These are phyloP conservation scores for Caenorhabditis latens DNA, from an alignment of 1,140 invertebrate species.

Conservation along the genomic window DNA sequence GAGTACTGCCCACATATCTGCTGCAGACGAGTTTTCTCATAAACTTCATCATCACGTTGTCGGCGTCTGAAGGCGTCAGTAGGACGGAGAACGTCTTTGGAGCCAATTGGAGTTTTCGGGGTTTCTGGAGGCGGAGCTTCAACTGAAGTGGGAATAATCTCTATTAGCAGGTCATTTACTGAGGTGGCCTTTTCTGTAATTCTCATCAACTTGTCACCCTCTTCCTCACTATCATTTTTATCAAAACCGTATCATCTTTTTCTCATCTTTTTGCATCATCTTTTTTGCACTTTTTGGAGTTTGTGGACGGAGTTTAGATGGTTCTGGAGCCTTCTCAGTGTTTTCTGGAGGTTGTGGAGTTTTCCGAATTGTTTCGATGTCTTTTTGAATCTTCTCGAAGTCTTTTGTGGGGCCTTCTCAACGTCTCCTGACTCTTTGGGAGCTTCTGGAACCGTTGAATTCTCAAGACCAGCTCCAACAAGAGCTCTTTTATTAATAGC, in stretches of 20 bases:
- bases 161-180: too few relatives aligned
- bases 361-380: too few relatives aligned
- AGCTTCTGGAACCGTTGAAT: too few relatives aligned
- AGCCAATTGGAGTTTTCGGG: not conserved
- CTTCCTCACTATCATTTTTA: constrained; percentile 22
- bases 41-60: constrained; percentile 26
- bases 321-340: not conserved
- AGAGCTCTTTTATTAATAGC: too few relatives aligned
- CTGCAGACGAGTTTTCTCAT: not conserved
- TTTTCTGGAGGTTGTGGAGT: not conserved
- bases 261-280: not conserved
- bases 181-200: not conserved
- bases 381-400: too few relatives aligned
- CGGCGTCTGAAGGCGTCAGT: constrained; percentile 15
- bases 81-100: not conserved
- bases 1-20: constrained; percentile 22
- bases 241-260: constrained; percentile 10
- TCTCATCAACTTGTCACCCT: not conserved
- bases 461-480: too few relatives aligned
- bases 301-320: not conserved
- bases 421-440: too few relatives aligned
- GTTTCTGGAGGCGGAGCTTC: not conserved
- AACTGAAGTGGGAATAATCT: too few relatives aligned
- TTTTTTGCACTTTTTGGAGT: not conserved
- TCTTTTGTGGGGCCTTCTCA: too few relatives aligned